phyloP scores from a whole-genome alignment of 2,888 invertebrate genomes.

The Eretmocerus hayati region DNA sequence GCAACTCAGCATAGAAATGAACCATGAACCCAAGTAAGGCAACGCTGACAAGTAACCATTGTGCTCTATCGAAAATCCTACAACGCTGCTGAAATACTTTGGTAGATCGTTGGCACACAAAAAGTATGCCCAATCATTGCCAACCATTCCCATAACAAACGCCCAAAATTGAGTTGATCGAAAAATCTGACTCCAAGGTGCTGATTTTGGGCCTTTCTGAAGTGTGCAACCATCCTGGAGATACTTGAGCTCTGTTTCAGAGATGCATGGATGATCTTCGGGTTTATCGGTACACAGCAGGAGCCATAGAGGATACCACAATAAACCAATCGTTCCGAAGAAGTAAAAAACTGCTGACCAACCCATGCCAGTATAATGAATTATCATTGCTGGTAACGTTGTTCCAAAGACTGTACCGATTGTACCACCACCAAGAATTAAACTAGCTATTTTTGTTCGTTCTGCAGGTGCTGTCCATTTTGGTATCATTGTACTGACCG shows the following conservation, averaged over 20 bases:
- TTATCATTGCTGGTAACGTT: slow-evolving; percentile 60
- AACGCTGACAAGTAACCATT: slow-evolving; percentile 39
- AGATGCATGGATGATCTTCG: slow-evolving; percentile 34
- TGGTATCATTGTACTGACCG: slow-evolving; percentile 68
- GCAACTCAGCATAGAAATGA: slow-evolving; percentile 4
- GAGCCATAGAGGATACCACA: slow-evolving; percentile 65
- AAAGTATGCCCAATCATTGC: slow-evolving; percentile 23
- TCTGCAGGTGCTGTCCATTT: slow-evolving; percentile 69
- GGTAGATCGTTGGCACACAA: slow-evolving; percentile 29
- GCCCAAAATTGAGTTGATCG: slow-evolving; percentile 62
- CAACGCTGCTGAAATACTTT: slow-evolving; percentile 34
- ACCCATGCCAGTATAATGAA: slow-evolving; percentile 52
- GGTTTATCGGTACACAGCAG: slow-evolving; percentile 33
- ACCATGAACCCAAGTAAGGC: slow-evolving; percentile 35
- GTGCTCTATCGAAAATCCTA: slow-evolving; percentile 39
- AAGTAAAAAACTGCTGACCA: slow-evolving; percentile 73
- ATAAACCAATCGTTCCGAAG: slow-evolving; percentile 62
- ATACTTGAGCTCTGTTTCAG: slow-evolving; percentile 30
- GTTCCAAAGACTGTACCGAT: slow-evolving; percentile 49
- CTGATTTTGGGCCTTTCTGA: slow-evolving; percentile 16
- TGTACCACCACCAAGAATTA: slow-evolving; percentile 11
- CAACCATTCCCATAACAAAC: slow-evolving; percentile 52
- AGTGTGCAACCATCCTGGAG: slow-evolving; percentile 21
- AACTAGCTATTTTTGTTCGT: slow-evolving; percentile 9
- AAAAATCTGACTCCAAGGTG: slow-evolving; percentile 20